These are phyloP conservation scores for Xyrichtys novacula DNA, from an alignment of 2,797 vertebrate species.

Conservation along the genomic window DNA sequence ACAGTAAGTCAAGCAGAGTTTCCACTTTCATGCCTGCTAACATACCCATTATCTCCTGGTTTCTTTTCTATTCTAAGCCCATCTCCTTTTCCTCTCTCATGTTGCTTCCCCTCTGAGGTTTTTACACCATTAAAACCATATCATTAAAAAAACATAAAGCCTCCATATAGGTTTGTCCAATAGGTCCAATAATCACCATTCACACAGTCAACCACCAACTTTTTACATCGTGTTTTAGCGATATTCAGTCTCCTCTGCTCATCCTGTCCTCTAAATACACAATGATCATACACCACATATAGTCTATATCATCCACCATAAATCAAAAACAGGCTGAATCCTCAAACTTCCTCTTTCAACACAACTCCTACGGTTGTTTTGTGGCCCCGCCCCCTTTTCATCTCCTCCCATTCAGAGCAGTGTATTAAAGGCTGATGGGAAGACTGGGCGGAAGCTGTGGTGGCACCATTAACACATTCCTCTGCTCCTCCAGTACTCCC, in stretches of 20 bases:
- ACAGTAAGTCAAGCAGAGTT: too few species aligned
- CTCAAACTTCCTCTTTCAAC: constrained; percentile 45
- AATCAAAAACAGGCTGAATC: constrained; percentile 62
- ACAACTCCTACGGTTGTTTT: constrained; percentile 10
- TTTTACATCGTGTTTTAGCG: background rate
- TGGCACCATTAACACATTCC: constrained; percentile 82
- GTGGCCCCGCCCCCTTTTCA: constrained; percentile 43
- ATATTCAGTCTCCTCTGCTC: constrained; percentile 17
- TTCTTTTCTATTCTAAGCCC: too few species aligned
- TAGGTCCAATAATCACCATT: too few species aligned
- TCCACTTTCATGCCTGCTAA: too few species aligned
- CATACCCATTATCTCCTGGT: too few species aligned
- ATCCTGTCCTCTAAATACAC: constrained; percentile 4
- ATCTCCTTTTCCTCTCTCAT: too few species aligned
- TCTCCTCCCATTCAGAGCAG: constrained; percentile 34
- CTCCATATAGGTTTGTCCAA: too few species aligned
- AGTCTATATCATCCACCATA: constrained; percentile 55
- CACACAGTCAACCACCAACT: too few species aligned
- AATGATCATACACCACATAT: constrained; percentile 56
- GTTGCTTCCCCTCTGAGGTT: too few species aligned
- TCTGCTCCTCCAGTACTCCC: constrained; percentile 66
- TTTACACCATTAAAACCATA: too few species aligned
- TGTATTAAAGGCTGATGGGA: constrained; percentile 78
- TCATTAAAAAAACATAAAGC: too few species aligned
- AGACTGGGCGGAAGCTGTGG: constrained; percentile 79